Percentiles rank a stretch among this genome's conserved stretches.
Conservation (phyloP, 30 jellyfish, hydroid and myxozoan species). For the Hydra vulgaris region DNA sequence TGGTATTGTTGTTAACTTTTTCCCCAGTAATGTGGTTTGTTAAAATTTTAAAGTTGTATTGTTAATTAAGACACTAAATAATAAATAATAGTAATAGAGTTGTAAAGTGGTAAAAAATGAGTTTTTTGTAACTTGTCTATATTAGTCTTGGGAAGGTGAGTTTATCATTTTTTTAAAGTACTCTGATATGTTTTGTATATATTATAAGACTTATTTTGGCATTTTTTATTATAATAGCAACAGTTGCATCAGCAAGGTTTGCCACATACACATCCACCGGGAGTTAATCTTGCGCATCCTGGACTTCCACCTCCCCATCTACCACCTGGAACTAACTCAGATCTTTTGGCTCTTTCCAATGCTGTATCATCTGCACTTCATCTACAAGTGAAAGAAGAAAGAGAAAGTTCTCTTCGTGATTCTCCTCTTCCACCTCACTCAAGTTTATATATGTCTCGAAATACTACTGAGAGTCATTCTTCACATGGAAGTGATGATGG, state of each 20-base stretch:
- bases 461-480: slow-evolving; percentile 92
- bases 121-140: no score
- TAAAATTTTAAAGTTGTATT: no score
- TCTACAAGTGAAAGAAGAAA: slow-evolving; percentile 90
- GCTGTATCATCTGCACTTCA: slow-evolving; percentile 94
- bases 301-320: slow-evolving; percentile 98
- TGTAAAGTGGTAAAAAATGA: no score
- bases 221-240: slow-evolving; percentile 49
- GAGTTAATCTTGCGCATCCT: slow-evolving; percentile 93
- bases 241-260: slow-evolving; percentile 97
- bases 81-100: no score
- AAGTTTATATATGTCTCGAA: slow-evolving; percentile 28
- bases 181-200: no score
- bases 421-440: slow-evolving; percentile 32
- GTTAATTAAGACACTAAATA: no score
- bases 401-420: slow-evolving; percentile 43
- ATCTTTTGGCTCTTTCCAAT: slow-evolving; percentile 81
- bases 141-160: no score
- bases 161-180: no score
- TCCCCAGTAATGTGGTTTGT: no score
- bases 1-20: no score
- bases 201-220: no score
- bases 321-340: slow-evolving; percentile 94
- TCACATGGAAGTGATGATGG: slow-evolving; percentile 99
- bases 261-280: slow-evolving; percentile 99